Conservation (phyloP, 2,888 invertebrate genomes). For the Drosophila limbata region DNA sequence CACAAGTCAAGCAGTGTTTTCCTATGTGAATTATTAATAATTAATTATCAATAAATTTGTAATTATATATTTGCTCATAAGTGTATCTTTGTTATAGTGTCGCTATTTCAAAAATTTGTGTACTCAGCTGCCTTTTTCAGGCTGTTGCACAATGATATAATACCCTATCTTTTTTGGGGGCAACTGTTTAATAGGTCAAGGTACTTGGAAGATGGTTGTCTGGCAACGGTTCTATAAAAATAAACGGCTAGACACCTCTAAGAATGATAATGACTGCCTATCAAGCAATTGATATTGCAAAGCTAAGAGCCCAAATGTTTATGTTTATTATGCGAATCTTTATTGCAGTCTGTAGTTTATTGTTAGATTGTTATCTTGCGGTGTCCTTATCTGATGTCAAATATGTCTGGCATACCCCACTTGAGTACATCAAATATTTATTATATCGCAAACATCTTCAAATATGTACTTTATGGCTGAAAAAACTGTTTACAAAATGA, state of each 20-base stretch:
- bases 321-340: slow-evolving; percentile 12
- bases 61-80: too few species aligned
- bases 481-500: neutral
- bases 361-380: slow-evolving; percentile 10
- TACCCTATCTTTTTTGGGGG: neutral
- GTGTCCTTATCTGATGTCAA: slow-evolving; percentile 11
- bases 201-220: slow-evolving; percentile 3
- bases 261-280: neutral
- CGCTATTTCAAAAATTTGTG: neutral
- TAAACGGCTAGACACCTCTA: slow-evolving; percentile 2
- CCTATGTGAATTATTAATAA: too few species aligned
- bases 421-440: slow-evolving; percentile 8
- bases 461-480: neutral
- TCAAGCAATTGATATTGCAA: slow-evolving; percentile 6
- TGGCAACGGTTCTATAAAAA: neutral
- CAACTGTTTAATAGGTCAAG: slow-evolving; percentile 25
- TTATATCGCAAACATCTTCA: neutral
- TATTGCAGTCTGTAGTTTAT: slow-evolving; percentile 6
- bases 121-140: neutral
- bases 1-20: too few species aligned
- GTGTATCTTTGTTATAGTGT: neutral
- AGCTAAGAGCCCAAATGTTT: slow-evolving; percentile 4
- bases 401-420: neutral
- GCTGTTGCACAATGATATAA: neutral
- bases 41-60: too few species aligned